Evolutionary conservation across 2,113 vertebrate genomes (phyloP).

Genomic region (Macquaria ambigua): DNA sequence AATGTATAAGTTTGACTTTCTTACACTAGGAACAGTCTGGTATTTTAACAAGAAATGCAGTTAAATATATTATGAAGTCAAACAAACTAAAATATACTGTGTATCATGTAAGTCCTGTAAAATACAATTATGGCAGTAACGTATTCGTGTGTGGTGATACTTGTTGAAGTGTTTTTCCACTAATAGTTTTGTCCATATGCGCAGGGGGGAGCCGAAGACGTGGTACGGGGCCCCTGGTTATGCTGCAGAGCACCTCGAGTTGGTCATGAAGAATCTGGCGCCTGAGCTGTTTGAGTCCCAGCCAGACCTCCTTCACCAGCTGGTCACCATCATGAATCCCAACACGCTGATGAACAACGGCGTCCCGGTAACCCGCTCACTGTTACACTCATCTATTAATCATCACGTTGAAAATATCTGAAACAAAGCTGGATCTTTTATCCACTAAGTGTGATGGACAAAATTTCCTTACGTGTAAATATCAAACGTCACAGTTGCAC

Average conservation of each 20-base stretch:
- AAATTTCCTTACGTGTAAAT: not conserved
- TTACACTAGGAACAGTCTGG: not conserved
- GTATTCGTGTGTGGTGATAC: too few relatives aligned
- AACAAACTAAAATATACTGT: too few relatives aligned
- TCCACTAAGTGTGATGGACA: not conserved
- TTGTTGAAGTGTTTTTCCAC: not conserved
- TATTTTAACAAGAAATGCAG: not conserved
- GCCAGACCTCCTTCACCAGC: constrained; percentile 97
- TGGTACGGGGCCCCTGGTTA: constrained; percentile 98
- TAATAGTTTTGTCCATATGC: constrained; percentile 15
- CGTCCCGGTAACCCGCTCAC: constrained; percentile 88
- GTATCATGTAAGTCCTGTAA: too few relatives aligned
- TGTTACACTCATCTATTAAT: not conserved
- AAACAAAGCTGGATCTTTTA: not conserved
- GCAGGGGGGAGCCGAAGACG: constrained; percentile 98
- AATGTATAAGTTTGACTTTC: not conserved
- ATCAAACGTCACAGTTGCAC: not conserved
- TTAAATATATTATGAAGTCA: too few relatives aligned
- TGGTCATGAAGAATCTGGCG: constrained; percentile 96
- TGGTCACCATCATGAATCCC: constrained; percentile 99
- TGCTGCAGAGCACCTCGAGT: constrained; percentile 95
- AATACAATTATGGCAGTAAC: too few relatives aligned
- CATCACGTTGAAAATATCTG: not conserved
- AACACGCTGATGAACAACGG: constrained; percentile 97
- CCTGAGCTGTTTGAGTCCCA: constrained; percentile 97